Conservation (phyloP, 2,113 vertebrate genomes). For the Sceloporus tristichus region DNA sequence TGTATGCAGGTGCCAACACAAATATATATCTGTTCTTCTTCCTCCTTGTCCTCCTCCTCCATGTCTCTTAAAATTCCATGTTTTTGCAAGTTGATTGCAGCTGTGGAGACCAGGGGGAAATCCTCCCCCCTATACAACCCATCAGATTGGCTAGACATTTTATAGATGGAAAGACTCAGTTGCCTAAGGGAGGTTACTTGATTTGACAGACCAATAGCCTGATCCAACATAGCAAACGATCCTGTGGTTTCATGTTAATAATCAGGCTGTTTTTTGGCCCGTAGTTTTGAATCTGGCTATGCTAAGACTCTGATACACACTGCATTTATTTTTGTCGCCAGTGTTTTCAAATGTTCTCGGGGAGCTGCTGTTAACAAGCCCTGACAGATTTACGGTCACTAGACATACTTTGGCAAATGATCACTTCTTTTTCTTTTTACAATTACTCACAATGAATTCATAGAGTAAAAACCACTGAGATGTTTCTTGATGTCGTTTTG, state of each 20-base stretch:
- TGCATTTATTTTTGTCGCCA: constrained; percentile 66
- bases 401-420: constrained; percentile 69
- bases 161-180: constrained; percentile 56
- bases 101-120: constrained; percentile 53
- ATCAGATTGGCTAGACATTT: constrained; percentile 46
- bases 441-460: constrained; percentile 59
- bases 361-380: constrained; percentile 70
- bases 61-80: constrained; percentile 38
- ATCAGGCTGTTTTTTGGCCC: constrained; percentile 71
- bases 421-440: constrained; percentile 49
- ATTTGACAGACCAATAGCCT: constrained; percentile 74
- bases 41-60: constrained; percentile 28
- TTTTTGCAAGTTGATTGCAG: constrained; percentile 57
- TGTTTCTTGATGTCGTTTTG: constrained; percentile 40
- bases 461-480: constrained; percentile 56
- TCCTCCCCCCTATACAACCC: constrained; percentile 36
- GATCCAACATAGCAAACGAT: constrained; percentile 66
- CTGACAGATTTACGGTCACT: constrained; percentile 72
- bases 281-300: constrained; percentile 66
- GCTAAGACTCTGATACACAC: constrained; percentile 53
- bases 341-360: constrained; percentile 61
- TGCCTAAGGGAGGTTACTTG: constrained; percentile 72
- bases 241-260: constrained; percentile 67
- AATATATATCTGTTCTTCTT: constrained; percentile 50
- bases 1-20: constrained; percentile 61